Evolutionary conservation across 2,888 invertebrate genomes (phyloP).

Genomic region (Craniophora ligustri): DNA sequence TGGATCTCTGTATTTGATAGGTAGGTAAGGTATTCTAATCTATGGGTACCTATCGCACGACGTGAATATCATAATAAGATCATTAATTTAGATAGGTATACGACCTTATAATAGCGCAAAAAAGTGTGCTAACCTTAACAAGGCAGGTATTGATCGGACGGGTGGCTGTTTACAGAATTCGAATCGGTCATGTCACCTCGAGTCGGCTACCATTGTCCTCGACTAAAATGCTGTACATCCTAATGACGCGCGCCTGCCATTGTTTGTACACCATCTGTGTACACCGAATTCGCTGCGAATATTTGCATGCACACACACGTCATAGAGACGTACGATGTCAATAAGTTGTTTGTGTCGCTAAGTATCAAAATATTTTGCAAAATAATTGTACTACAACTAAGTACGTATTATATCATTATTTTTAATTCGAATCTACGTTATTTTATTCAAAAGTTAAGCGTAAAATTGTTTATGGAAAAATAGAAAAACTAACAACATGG

Average conservation of each 20-base stretch:
- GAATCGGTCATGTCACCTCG: constrained; percentile 33
- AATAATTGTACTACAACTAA: no score
- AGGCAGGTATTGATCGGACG: background rate
- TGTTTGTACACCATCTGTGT: constrained; percentile 69
- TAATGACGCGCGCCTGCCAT: constrained; percentile 64
- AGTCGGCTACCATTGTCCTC: constrained; percentile 59
- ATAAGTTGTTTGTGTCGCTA: constrained; percentile 2
- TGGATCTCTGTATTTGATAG: no score
- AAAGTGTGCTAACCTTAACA: constrained; percentile 11
- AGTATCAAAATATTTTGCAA: background rate
- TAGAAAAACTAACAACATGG: background rate
- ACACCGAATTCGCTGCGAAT: constrained; percentile 60
- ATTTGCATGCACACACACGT: constrained; percentile 53
- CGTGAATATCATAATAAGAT: no score
- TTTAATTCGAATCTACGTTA: no score
- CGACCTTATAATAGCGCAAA: background rate
- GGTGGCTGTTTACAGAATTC: constrained; percentile 28
- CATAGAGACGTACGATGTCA: constrained; percentile 7
- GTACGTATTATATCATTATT: no score
- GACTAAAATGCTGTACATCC: constrained; percentile 55
- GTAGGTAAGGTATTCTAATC: no score
- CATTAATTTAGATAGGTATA: background rate
- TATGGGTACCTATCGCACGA: no score
- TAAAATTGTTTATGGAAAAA: no score
- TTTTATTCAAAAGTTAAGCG: no score